These are phyloP conservation scores for Pardosa pseudoannulata DNA, from an alignment of 2,888 invertebrate genomes.

Conservation along the genomic window DNA sequence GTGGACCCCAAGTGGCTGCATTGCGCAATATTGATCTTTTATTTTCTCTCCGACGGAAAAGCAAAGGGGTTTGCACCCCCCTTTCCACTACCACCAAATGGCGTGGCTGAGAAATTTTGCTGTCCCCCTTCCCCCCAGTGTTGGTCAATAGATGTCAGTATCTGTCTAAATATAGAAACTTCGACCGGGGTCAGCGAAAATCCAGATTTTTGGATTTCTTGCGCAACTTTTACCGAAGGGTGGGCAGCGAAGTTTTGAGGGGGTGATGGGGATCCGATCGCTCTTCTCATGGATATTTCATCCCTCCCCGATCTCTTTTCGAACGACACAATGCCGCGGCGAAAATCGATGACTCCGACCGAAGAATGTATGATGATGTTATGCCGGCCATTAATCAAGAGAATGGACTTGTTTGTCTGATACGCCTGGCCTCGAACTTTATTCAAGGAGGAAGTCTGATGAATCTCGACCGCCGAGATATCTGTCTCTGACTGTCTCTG, in stretches of 20 bases:
- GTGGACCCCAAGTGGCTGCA: conserved; percentile 65
- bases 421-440: conserved; percentile 60
- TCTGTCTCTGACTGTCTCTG: conserved; percentile 50
- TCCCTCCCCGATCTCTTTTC: conserved; percentile 26
- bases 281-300: conserved; percentile 14
- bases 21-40: conserved; percentile 71
- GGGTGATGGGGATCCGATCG: background rate
- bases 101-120: conserved; percentile 29
- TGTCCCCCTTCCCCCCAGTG: background rate
- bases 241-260: background rate
- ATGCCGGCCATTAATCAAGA: conserved; percentile 64
- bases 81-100: background rate
- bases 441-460: conserved; percentile 51
- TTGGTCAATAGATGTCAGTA: conserved; percentile 69
- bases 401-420: conserved; percentile 62
- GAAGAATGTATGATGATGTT: conserved; percentile 69
- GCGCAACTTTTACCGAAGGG: background rate
- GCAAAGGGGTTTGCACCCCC: conserved; percentile 2
- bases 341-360: conserved; percentile 11
- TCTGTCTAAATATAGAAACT: conserved; percentile 71
- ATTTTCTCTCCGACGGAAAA: conserved; percentile 37
- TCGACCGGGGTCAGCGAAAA: conserved; percentile 58
- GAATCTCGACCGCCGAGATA: conserved; percentile 43
- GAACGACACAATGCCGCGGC: conserved; percentile 59
- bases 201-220: conserved; percentile 13